A percentile compares a stretch with the other conserved stretches of the same genome.
Evolutionary conservation across 2,113 vertebrate genomes (phyloP).

Genomic region (Trinectes maculatus): DNA sequence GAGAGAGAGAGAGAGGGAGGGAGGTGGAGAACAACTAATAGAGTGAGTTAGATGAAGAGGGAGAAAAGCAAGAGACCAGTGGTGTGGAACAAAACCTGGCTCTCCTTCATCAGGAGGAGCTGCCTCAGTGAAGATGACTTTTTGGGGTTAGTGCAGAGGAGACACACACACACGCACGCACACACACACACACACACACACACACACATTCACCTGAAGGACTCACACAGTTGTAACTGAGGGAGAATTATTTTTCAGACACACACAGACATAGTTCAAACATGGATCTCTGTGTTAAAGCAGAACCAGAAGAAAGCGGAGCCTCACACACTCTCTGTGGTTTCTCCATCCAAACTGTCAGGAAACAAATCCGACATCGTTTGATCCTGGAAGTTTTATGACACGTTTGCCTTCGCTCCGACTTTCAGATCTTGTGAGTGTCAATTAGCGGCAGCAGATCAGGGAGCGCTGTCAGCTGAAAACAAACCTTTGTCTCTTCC

Average conservation of each 20-base stretch:
- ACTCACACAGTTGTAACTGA: constrained; percentile 6
- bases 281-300: background rate
- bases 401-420: constrained; percentile 59
- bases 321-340: background rate
- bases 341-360: constrained; percentile 54
- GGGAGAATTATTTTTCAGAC: constrained; percentile 26
- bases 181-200: background rate
- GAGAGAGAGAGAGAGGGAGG: constrained; percentile 2
- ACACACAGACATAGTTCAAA: constrained; percentile 10
- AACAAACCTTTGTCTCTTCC: constrained; percentile 70
- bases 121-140: constrained; percentile 73
- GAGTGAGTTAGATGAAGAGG: constrained; percentile 30
- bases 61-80: constrained; percentile 37
- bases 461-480: constrained; percentile 55
- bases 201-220: constrained; percentile 14
- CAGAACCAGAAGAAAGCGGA: too few relatives aligned
- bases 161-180: constrained; percentile 42
- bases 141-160: constrained; percentile 73
- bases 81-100: constrained; percentile 53
- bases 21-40: constrained; percentile 41
- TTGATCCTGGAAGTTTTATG: constrained; percentile 73
- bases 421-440: constrained; percentile 65
- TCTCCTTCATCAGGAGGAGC: constrained; percentile 64
- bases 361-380: constrained; percentile 32
- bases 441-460: constrained; percentile 75